These are phyloP conservation scores for Drosophila suboccidentalis DNA, from an alignment of 2,888 invertebrate species.

Conservation along the genomic window DNA sequence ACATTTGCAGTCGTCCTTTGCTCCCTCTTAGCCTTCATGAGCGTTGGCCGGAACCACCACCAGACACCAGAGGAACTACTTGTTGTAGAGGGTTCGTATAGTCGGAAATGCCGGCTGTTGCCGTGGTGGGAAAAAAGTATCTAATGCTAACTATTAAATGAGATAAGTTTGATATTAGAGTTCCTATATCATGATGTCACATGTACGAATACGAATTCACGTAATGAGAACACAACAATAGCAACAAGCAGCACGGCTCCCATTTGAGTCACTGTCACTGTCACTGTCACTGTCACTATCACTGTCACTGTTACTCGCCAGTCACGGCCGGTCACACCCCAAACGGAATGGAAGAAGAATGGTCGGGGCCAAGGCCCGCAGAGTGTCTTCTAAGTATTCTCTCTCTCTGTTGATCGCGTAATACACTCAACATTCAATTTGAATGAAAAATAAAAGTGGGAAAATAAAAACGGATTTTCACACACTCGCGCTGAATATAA, in stretches of 20 bases:
- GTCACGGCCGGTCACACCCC: constrained; percentile 44
- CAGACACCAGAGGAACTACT: constrained; percentile 4
- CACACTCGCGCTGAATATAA: constrained; percentile 67
- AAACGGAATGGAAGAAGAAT: constrained; percentile 7
- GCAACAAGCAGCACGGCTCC: background rate
- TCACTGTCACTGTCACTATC: background rate
- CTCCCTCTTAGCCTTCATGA: background rate
- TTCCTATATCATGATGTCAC: constrained; percentile 6
- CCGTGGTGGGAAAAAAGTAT: background rate
- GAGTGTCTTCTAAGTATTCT: constrained; percentile 33
- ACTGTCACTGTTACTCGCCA: background rate
- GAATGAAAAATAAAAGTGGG: constrained; percentile 76
- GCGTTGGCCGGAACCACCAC: constrained; percentile 5
- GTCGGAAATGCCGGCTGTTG: background rate
- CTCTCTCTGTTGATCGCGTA: constrained; percentile 44
- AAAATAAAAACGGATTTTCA: constrained; percentile 70
- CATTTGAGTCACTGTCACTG: constrained; percentile 7
- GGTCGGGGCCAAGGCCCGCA: constrained; percentile 23
- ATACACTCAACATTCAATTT: constrained; percentile 48
- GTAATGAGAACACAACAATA: background rate
- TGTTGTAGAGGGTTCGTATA: background rate
- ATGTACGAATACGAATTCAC: background rate
- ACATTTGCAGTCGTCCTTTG: background rate
- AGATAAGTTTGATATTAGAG: background rate
- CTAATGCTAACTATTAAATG: background rate